Evolutionary conservation across 92 coral and sea anemone species (phyloP), one percentile per base, ranked within the genome.

Genomic region (Scolanthus callimorphus): DNA sequence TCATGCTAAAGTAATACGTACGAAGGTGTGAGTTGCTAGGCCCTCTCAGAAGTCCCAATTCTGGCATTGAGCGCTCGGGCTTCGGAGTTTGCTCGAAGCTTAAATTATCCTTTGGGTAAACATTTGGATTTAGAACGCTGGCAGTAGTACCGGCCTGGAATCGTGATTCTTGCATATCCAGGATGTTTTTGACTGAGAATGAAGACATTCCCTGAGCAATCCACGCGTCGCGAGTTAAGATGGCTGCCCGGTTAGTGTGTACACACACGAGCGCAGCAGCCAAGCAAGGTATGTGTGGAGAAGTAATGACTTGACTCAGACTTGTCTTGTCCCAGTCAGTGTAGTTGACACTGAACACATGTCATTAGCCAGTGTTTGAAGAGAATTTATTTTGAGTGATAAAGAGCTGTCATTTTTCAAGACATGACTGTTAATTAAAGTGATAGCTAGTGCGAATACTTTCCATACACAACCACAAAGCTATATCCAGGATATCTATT

Each of bases 371-470:
- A 69, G 81, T 88, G 96, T 88, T 88, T 88, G 96, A 73, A 88
- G 96, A 88, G 96, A 88, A 88, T 88, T 88, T 88, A 88, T 88
- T 88, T 88, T 78, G 96, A 85, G 86, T 73, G 96, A 88, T 88
- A 88, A 88, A 88, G 85, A 88, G 96, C 81, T 88, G 96, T 88
- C 96, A 88, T 53, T 59, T 74, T 68, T 70, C 69, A 63, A 69
- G 96, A 87, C 96, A 87, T 71, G 76, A 55, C 69, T 84, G 90
- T 87, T 87, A 87, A 87, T 87, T 87, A 87, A 87, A 87, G 77
- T 85, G 90, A 87, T 87, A 87, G 81, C 86, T 73, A 83, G 81
- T 75, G 85, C 57, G 75, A 68, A 87, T 77, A 78, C 79, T 76
- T 83, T 87, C 76, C 80, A 78, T 68, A 87, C 86, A 82, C 73